These are phyloP conservation scores for Scolopax mira DNA, from an alignment of 2,113 vertebrate genomes.

Conservation along the genomic window DNA sequence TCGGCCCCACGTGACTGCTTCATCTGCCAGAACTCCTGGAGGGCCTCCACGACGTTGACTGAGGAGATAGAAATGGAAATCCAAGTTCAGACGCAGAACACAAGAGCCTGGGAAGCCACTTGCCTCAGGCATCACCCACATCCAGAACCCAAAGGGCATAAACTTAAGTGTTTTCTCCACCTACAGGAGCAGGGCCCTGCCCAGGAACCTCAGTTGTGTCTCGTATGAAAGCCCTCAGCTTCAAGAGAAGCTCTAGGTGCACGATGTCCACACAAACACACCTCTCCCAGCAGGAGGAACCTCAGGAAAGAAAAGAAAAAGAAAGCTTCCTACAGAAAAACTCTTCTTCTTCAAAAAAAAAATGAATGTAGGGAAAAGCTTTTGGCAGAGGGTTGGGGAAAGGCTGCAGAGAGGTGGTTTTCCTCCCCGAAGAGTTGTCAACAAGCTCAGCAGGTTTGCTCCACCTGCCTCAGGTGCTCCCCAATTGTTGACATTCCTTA, in stretches of 20 bases:
- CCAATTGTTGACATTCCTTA: not conserved
- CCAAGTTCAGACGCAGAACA: accelerated
- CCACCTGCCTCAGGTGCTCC: not conserved
- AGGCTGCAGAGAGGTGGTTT: not conserved
- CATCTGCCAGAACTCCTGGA: conserved; percentile 99
- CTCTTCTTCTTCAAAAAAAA: not conserved
- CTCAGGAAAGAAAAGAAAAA: too few relatives aligned
- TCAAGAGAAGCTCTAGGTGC: not conserved
- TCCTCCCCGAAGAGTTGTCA: not conserved
- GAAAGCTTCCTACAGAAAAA: not conserved
- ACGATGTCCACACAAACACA: not conserved
- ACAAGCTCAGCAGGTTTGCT: not conserved
- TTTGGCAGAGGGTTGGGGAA: not conserved
- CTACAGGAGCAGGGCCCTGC: not conserved
- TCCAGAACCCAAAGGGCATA: not conserved
- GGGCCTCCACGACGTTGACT: conserved; percentile 98
- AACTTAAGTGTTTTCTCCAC: accelerated
- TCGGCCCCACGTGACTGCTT: conserved; percentile 94
- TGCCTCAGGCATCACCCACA: not conserved
- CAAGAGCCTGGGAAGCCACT: too few relatives aligned
- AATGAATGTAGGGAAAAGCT: not conserved
- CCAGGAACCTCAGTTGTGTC: not conserved
- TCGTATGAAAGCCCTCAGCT: not conserved
- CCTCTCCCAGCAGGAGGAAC: not conserved
- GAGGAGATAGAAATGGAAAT: not conserved